These are phyloP conservation scores for Melanotaenia duboulayi DNA, from an alignment of 2,113 vertebrate genomes.

Conservation along the genomic window DNA sequence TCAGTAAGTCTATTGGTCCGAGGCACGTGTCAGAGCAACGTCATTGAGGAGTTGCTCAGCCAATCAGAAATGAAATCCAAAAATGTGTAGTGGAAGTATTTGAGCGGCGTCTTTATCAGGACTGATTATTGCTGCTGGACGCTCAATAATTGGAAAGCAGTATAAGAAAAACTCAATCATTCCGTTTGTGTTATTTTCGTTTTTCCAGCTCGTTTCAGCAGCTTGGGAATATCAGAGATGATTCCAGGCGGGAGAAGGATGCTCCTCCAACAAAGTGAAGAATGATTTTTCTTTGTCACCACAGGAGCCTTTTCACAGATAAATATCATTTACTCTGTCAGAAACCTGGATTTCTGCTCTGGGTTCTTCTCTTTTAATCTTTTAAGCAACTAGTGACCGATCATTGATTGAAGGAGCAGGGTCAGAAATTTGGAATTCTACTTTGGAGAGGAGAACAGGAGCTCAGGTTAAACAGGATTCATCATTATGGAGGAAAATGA, in stretches of 20 bases:
- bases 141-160: conserved; percentile 41
- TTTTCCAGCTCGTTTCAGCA: not conserved
- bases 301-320: conserved; percentile 48
- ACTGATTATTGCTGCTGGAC: conserved; percentile 43
- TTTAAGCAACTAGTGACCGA: not conserved
- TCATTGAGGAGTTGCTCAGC: conserved; percentile 83
- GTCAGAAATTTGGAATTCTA: conserved; percentile 36
- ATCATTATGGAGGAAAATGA: conserved; percentile 88
- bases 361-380: not conserved
- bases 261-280: conserved; percentile 47
- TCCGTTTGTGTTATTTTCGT: not conserved
- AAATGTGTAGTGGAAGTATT: conserved; percentile 93
- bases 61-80: conserved; percentile 93
- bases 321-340: conserved; percentile 3
- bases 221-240: not conserved
- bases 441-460: conserved; percentile 50
- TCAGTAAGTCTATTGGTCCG: conserved; percentile 82
- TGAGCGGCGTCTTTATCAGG: conserved; percentile 82
- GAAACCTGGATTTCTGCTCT: not conserved
- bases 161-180: not conserved
- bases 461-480: conserved; percentile 45
- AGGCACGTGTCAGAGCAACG: conserved; percentile 94
- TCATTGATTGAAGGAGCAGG: not conserved
- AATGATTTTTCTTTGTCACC: conserved; percentile 76
- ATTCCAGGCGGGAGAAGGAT: conserved; percentile 24